Base-by-base conservation (phyloP, 2,113 vertebrate genomes). In the Salvelinus alpinus region DNA sequence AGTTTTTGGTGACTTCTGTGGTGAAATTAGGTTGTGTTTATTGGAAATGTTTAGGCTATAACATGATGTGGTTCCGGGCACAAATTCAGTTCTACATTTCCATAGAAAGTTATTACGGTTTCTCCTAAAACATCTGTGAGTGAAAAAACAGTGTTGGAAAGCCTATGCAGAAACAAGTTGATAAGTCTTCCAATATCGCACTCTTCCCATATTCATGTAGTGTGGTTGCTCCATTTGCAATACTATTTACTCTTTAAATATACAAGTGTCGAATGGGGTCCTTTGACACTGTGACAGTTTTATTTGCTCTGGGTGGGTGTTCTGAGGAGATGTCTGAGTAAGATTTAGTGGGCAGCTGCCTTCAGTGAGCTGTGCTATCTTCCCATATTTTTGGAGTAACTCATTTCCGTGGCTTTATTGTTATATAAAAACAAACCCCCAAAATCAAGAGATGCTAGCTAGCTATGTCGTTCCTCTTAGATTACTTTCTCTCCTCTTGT, bases 311-410 rank as follows among this genome's bases (percentile, higher is more conserved):
- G 11, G 14, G 8, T 27, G 54, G 71, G 11, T 27, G 22, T 14
- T 31, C 64, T 66, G 4, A 66, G 14, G 11, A 66, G 25, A 29
- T 31, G 20, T 64, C 60, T 13, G 8, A 7, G 16, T n/a, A 47
- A 47, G 29, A 69, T 71, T 74, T 24, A 65, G 18, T 29, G 44
- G 16, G 18, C 24, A 59, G 25, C 69, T 69, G 65, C 12, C 72
- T 51, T 68, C 66, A 69, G 22, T 6, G 44, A 62, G 31, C 25
- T 14, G 1, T 18, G 34, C 29, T 44, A 9, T 44, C 60, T 25
- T 64, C 59, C 14, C 5, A 12, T 44, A 64, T 16, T 64, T 48
- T 25, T 22, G 34, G 20, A 9, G 8, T 44, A 25, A 73, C 60
- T 73, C 22, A 47, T 38, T 3, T 31, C 12, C 1, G 3, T 44